A percentile compares a stretch with the other conserved stretches of the same genome.
These are phyloP conservation scores for Larimichthys polyactis DNA, from an alignment of 2,113 vertebrate genomes.

Conservation along the genomic window DNA sequence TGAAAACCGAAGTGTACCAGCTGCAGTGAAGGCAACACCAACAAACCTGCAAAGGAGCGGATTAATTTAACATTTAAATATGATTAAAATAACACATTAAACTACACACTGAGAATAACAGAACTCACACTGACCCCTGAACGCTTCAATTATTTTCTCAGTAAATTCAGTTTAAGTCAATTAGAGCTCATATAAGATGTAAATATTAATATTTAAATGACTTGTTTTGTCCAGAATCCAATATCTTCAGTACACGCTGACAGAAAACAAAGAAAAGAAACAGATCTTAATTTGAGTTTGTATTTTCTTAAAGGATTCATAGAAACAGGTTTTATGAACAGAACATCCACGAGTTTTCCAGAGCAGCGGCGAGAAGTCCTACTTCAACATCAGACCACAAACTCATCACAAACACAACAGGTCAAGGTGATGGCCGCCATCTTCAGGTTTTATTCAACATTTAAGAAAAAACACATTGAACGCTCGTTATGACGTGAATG, in stretches of 20 bases:
- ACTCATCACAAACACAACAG: neutral
- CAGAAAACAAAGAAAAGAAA: neutral
- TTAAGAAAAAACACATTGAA: neutral
- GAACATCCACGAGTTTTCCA: neutral
- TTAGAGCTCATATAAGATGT: too few species aligned
- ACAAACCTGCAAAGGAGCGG: neutral
- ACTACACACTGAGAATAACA: too few species aligned
- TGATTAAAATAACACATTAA: neutral
- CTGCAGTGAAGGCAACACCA: neutral
- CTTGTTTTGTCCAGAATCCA: neutral
- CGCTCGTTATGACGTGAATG: conserved; percentile 29
- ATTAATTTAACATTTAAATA: neutral
- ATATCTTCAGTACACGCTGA: neutral
- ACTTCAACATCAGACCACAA: neutral
- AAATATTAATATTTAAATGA: neutral
- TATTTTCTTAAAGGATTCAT: neutral
- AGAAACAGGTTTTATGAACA: neutral
- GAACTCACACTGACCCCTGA: too few species aligned
- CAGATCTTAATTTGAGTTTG: neutral
- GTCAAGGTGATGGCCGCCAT: neutral
- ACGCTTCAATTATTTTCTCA: too few species aligned
- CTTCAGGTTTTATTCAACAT: neutral
- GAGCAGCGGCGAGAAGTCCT: neutral
- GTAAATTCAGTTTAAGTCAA: neutral
- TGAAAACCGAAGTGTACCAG: neutral